Evolutionary conservation across 2,888 invertebrate genomes (phyloP).

Genomic region (Trissonchulus sp.): DNA sequence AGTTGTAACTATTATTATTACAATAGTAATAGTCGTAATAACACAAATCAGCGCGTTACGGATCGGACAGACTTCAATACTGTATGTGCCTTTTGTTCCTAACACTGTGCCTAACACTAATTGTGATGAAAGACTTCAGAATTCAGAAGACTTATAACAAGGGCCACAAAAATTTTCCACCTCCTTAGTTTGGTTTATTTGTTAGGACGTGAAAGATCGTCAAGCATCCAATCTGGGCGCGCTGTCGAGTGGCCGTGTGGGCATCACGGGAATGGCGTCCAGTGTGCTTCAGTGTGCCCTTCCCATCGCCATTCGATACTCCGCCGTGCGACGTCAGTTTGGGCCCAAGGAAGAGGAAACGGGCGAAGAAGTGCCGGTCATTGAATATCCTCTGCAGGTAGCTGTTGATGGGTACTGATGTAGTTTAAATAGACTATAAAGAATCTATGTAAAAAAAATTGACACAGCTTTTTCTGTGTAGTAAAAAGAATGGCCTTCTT

Average conservation of each 20-base stretch:
- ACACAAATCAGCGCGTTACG: too few relatives aligned
- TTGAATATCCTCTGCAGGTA: constrained; percentile 86
- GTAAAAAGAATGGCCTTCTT: too few relatives aligned
- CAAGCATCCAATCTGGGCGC: constrained; percentile 75
- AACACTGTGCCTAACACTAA: too few relatives aligned
- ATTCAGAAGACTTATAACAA: too few relatives aligned
- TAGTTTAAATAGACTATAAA: constrained; percentile 51
- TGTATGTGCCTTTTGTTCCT: too few relatives aligned
- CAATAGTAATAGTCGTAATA: too few relatives aligned
- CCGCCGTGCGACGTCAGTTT: constrained; percentile 78
- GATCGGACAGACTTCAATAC: too few relatives aligned
- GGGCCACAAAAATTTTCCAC: too few relatives aligned
- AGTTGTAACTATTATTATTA: too few relatives aligned
- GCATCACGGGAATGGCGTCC: constrained; percentile 63
- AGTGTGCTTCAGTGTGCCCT: constrained; percentile 67
- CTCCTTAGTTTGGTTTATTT: too few relatives aligned
- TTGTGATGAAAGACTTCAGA: too few relatives aligned
- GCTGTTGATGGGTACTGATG: constrained; percentile 47
- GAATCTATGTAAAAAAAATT: constrained; percentile 61
- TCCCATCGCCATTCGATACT: constrained; percentile 76
- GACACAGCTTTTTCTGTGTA: too few relatives aligned
- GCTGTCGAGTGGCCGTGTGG: constrained; percentile 74
- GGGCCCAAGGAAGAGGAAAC: constrained; percentile 62
- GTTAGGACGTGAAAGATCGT: constrained; percentile 70
- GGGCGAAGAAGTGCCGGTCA: constrained; percentile 69